Evolutionary conservation across 2,113 vertebrate genomes (phyloP).

Genomic region (Tonatia bakeri): DNA sequence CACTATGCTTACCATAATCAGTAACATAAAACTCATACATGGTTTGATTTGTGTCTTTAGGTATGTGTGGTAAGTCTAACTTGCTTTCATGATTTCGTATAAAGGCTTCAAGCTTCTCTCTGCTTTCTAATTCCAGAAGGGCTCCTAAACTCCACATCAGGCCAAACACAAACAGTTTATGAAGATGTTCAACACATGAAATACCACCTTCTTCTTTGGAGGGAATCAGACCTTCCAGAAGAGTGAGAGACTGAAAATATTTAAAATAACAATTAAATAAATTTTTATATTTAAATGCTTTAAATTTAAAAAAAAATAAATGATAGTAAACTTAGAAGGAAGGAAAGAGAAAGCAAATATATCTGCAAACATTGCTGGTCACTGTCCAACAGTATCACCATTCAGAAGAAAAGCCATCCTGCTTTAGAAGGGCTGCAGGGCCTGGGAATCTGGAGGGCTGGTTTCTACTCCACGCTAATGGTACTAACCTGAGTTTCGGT

Average conservation of each 20-base stretch:
- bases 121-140: conserved; percentile 81
- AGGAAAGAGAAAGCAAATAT: not conserved
- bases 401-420: not conserved
- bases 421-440: not conserved
- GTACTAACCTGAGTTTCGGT: not conserved
- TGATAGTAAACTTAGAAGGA: not conserved
- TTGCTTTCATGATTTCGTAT: conserved; percentile 74
- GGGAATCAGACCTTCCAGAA: conserved; percentile 85
- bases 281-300: not conserved
- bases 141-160: conserved; percentile 86
- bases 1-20: conserved; percentile 75
- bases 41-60: conserved; percentile 66
- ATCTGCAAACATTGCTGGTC: not conserved
- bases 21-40: conserved; percentile 84
- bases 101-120: conserved; percentile 82
- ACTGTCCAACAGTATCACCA: not conserved
- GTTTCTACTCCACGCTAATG: not conserved
- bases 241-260: conserved; percentile 81
- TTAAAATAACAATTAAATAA: conserved; percentile 19
- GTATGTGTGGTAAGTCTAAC: conserved; percentile 79
- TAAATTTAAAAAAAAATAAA: not conserved
- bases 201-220: conserved; percentile 79
- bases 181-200: conserved; percentile 70
- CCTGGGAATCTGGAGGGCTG: fast-evolving
- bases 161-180: conserved; percentile 82